A percentile compares a stretch with the other conserved stretches of the same genome.
phyloP scores from a whole-genome alignment of 2,113 vertebrate species.

The Hystrix brachyura region DNA sequence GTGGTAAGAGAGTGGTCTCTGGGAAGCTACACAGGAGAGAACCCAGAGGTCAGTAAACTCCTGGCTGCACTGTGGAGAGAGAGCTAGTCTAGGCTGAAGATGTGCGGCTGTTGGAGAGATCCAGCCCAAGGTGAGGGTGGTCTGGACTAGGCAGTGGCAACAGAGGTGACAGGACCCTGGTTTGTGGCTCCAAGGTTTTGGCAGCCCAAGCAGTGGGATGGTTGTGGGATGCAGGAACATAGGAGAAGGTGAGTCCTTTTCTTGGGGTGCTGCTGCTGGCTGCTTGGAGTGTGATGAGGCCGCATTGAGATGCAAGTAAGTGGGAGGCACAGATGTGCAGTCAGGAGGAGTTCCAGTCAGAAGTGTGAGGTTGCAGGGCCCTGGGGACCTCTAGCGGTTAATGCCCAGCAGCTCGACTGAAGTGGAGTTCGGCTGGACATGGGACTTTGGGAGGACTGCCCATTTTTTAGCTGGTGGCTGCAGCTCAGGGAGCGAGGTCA shows the following conservation, averaged over 20 bases:
- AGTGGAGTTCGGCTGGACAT: slow-evolving; percentile 45
- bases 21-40: not conserved
- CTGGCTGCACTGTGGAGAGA: not conserved
- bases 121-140: no score
- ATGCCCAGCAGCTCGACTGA: not conserved
- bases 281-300: not conserved
- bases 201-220: not conserved
- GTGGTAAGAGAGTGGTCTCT: not conserved
- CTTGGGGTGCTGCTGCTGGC: not conserved
- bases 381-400: not conserved
- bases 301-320: not conserved
- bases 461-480: not conserved
- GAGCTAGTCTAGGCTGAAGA: not conserved
- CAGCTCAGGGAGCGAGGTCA: not conserved
- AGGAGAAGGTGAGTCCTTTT: not conserved
- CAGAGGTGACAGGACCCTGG: not conserved
- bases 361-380: not conserved
- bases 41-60: not conserved
- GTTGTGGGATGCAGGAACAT: not conserved
- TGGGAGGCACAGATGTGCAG: not conserved
- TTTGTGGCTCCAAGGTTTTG: not conserved
- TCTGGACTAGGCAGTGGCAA: not conserved
- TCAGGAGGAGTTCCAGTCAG: not conserved
- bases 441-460: slow-evolving; percentile 34
- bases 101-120: not conserved